Conservation (phyloP, 2,888 invertebrate species). For the Plebejus melissa region DNA sequence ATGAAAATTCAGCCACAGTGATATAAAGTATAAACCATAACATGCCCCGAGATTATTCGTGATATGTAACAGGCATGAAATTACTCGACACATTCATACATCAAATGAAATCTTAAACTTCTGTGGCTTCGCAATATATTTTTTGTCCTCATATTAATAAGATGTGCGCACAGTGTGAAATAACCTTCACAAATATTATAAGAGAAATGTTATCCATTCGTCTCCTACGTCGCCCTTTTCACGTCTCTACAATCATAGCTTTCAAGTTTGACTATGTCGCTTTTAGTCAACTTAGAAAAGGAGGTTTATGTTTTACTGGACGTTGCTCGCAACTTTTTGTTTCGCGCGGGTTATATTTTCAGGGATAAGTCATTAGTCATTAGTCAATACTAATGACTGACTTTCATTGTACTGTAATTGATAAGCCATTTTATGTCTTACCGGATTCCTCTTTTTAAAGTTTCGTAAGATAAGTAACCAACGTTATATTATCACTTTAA, state of each 20-base stretch:
- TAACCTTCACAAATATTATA: slow-evolving; percentile 46
- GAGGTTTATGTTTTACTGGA: background rate
- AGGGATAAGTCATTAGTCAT: no score
- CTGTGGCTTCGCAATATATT: slow-evolving; percentile 19
- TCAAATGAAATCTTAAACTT: slow-evolving; percentile 26
- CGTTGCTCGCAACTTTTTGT: no score
- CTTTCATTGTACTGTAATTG: no score
- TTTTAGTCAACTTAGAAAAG: background rate
- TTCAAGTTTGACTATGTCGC: background rate
- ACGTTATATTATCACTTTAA: background rate
- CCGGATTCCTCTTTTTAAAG: no score
- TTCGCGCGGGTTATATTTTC: no score
- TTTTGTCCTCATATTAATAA: slow-evolving; percentile 18
- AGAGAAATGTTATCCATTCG: slow-evolving; percentile 27
- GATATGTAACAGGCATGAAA: slow-evolving; percentile 14
- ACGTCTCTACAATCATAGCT: slow-evolving; percentile 2
- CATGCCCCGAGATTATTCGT: background rate
- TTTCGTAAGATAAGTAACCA: no score
- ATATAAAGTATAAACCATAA: slow-evolving; percentile 8
- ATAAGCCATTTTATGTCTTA: no score
- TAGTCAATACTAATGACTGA: no score
- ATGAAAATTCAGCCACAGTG: background rate
- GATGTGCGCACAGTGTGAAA: slow-evolving; percentile 70
- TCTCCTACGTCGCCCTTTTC: background rate
- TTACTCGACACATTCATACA: slow-evolving; percentile 19